Conservation (phyloP, 2,113 vertebrate species). For the Elachura formosa region DNA sequence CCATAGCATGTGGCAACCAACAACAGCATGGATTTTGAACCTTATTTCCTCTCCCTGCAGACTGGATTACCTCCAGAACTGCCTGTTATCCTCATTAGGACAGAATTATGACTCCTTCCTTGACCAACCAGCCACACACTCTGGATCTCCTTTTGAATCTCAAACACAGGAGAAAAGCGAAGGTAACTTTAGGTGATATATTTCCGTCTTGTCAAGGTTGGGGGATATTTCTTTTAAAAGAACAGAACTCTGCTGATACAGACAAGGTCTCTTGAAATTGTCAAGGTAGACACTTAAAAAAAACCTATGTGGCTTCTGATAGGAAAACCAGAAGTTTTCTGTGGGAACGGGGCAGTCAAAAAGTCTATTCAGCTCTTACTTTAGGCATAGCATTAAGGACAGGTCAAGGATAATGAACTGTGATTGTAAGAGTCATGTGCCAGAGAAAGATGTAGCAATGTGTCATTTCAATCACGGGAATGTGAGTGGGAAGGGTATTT, state of each 20-base stretch:
- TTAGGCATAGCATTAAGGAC: background rate
- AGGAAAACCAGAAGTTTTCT: background rate
- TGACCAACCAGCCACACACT: background rate
- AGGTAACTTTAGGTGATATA: background rate
- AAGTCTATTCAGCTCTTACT: background rate
- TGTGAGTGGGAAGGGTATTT: background rate
- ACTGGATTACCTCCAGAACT: background rate
- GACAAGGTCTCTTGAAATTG: conserved; percentile 17
- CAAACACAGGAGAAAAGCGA: background rate
- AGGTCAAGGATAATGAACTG: conserved; percentile 23
- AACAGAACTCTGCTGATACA: background rate
- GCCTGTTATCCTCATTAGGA: background rate
- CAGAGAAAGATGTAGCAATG: background rate
- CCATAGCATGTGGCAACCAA: background rate
- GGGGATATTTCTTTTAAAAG: conserved; percentile 11
- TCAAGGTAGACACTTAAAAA: background rate
- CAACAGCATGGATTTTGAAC: background rate
- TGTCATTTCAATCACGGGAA: conserved; percentile 29
- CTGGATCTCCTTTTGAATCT: background rate
- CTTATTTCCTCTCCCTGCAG: background rate
- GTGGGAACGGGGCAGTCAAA: background rate
- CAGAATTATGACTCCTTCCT: background rate
- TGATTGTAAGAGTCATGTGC: background rate
- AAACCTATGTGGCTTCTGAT: background rate
- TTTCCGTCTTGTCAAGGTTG: background rate